Conservation (phyloP, 2,797 vertebrate species). For the Neomorphus geoffroyi region DNA sequence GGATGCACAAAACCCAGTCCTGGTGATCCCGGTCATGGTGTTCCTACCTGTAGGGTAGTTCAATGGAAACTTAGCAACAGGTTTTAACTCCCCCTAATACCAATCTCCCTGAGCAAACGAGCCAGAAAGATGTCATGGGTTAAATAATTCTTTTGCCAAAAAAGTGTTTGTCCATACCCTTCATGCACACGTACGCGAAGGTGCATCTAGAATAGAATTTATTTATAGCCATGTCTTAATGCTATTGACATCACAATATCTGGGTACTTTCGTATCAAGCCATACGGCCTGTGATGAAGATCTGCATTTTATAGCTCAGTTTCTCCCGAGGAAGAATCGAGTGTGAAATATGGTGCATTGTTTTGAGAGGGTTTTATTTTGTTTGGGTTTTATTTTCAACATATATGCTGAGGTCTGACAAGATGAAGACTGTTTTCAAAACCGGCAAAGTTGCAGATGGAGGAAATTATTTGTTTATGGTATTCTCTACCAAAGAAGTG, state of each 20-base stretch:
- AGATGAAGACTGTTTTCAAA: slow-evolving; percentile 50
- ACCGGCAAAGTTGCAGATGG: slow-evolving; percentile 34
- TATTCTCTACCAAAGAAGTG: slow-evolving; percentile 32
- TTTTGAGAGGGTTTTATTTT: slow-evolving; percentile 24
- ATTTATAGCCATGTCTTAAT: not conserved
- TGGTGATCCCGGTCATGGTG: not conserved
- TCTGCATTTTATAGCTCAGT: not conserved
- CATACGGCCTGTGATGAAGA: not conserved
- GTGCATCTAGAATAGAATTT: not conserved
- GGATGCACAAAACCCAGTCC: not conserved
- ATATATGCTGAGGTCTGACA: slow-evolving; percentile 45
- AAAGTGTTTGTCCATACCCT: not conserved
- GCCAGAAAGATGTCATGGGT: not conserved
- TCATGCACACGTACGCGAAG: not conserved
- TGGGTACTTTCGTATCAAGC: not conserved
- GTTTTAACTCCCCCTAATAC: not conserved
- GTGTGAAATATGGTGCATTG: not conserved
- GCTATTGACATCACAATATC: not conserved
- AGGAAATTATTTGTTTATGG: slow-evolving; percentile 54
- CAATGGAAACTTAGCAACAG: not conserved
- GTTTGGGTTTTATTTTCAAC: slow-evolving; percentile 27
- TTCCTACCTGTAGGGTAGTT: not conserved
- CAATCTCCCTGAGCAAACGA: not conserved
- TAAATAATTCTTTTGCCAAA: not conserved
- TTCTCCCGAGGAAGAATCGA: not conserved